A percentile compares a stretch with the other conserved stretches of the same genome.
Evolutionary conservation across 2,113 vertebrate genomes (phyloP).

Genomic region (Coturnix japonica): DNA sequence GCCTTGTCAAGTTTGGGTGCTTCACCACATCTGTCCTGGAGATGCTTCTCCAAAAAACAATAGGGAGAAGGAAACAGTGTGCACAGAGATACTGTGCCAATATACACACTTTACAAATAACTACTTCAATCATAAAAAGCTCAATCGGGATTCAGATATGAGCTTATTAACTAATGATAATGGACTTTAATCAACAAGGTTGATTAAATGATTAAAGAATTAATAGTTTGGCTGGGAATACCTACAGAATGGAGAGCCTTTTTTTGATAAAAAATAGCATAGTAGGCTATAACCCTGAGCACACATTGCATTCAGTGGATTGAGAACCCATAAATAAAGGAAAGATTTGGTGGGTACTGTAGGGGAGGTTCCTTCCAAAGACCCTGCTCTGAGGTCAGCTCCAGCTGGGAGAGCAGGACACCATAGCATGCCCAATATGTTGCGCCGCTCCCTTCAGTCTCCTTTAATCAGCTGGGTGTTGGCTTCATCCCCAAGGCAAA

Average conservation of each 20-base stretch:
- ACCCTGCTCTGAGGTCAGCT: background rate
- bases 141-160: background rate
- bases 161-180: background rate
- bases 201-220: background rate
- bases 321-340: background rate
- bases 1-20: background rate
- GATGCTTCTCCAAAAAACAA: background rate
- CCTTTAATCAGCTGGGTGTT: background rate
- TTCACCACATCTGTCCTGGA: background rate
- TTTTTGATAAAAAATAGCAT: background rate
- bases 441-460: background rate
- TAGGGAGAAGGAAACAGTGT: background rate
- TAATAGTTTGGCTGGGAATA: background rate
- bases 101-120: background rate
- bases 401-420: background rate
- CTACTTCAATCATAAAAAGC: background rate
- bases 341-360: background rate
- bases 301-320: background rate
- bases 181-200: background rate
- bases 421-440: rapidly evolving
- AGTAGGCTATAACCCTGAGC: background rate
- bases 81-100: background rate
- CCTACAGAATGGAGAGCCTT: background rate
- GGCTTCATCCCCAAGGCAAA: background rate
- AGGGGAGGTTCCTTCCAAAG: background rate